phyloP scores from a whole-genome alignment of 2,113 vertebrate species.

The Butastur rufipennis region DNA sequence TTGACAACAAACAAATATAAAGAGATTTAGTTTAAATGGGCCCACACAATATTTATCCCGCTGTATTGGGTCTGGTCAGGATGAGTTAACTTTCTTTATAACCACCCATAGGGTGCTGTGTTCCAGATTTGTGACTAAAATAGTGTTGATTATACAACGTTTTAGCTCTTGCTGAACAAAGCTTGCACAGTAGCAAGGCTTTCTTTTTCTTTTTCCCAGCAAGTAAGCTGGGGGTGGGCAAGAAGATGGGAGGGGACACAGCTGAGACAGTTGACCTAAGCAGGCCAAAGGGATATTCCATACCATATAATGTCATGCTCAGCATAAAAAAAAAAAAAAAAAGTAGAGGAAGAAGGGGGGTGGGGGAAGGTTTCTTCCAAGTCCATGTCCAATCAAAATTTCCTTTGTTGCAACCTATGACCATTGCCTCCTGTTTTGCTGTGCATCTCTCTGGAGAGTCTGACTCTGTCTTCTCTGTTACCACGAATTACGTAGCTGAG shows the following conservation, averaged over 20 bases:
- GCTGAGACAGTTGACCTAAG: neutral
- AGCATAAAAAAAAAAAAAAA: neutral
- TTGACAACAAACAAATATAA: neutral
- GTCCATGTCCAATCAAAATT: neutral
- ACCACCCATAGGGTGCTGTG: rapidly evolving
- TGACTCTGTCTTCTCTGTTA: neutral
- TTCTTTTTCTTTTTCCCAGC: too few relatives aligned
- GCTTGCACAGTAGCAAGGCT: neutral
- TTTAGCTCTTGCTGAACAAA: neutral
- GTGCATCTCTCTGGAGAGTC: neutral
- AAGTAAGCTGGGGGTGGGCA: neutral
- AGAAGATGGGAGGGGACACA: neutral
- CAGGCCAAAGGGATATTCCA: neutral
- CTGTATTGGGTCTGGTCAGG: neutral
- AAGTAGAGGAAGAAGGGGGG: neutral
- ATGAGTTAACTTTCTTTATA: neutral
- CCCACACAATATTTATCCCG: neutral
- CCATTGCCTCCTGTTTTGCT: neutral
- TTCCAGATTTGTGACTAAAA: neutral
- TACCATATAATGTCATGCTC: neutral
- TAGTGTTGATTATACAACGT: neutral
- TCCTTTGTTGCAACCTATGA: neutral
- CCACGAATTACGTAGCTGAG: neutral
- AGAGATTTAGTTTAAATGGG: neutral
- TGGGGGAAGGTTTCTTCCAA: rapidly evolving